These are phyloP conservation scores for Tanypteryx hageni DNA, from an alignment of 2,888 invertebrate species.

Conservation along the genomic window DNA sequence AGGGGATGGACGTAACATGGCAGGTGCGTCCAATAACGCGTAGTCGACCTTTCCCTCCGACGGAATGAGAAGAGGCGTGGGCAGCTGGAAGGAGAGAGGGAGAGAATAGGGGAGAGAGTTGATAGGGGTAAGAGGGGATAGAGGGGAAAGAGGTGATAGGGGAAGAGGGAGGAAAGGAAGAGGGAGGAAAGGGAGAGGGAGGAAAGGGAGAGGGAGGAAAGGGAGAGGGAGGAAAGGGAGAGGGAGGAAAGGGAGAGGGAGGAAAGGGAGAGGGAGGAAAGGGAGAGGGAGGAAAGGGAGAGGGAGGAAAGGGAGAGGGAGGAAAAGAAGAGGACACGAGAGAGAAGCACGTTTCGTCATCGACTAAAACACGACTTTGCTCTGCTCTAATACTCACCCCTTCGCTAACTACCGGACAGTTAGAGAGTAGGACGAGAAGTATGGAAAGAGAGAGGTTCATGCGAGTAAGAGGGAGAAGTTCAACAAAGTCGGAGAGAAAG, in stretches of 20 bases:
- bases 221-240: not conserved
- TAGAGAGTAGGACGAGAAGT: not conserved
- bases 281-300: not conserved
- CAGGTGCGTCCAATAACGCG: conserved; percentile 58
- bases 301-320: not conserved
- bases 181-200: not conserved
- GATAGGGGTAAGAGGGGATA: not conserved
- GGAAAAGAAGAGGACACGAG: not conserved
- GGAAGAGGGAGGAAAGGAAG: no score
- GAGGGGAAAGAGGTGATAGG: not conserved
- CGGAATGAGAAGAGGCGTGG: not conserved
- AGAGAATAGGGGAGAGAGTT: not conserved
- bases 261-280: not conserved
- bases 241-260: not conserved
- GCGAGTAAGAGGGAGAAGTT: no score
- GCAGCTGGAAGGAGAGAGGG: not conserved
- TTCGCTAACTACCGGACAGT: conserved; percentile 43
- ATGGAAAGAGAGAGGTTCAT: no score
- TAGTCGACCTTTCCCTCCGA: conserved; percentile 38
- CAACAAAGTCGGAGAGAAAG: not conserved
- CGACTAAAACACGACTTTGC: conserved; percentile 19
- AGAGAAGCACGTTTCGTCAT: not conserved
- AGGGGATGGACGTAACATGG: conserved; percentile 25
- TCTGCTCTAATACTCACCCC: conserved; percentile 20
- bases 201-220: not conserved